phyloP scores from a whole-genome alignment of 2,797 vertebrate species.

The Gambelia wislizenii region DNA sequence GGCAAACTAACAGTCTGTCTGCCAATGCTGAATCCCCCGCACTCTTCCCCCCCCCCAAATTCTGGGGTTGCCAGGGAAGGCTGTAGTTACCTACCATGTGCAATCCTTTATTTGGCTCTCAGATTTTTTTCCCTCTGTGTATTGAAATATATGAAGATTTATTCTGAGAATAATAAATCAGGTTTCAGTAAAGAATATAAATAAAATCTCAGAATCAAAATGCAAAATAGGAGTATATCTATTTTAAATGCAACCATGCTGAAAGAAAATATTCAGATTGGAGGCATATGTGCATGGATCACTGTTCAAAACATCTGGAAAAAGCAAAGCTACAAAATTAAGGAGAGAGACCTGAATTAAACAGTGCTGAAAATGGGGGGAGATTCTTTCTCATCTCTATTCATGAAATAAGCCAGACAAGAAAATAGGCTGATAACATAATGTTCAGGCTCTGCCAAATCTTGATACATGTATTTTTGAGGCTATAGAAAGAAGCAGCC shows the following conservation, averaged over 20 bases:
- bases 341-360: not conserved
- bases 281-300: not conserved
- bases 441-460: not conserved
- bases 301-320: not conserved
- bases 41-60: not conserved
- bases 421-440: not conserved
- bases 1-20: not conserved
- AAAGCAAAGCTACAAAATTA: constrained; percentile 3
- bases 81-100: not conserved
- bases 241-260: constrained; percentile 1
- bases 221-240: constrained; percentile 11
- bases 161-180: constrained; percentile 43
- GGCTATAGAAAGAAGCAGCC: not conserved
- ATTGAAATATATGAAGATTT: constrained; percentile 45
- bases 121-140: not conserved
- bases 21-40: not conserved
- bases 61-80: not conserved
- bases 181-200: constrained; percentile 42
- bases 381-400: not conserved
- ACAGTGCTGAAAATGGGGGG: not conserved
- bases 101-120: not conserved
- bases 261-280: not conserved
- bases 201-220: constrained; percentile 48
- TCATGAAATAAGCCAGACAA: constrained; percentile 20
- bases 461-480: not conserved